Conservation (phyloP, 2,113 vertebrate species). For the Rafetus swinhoei region DNA sequence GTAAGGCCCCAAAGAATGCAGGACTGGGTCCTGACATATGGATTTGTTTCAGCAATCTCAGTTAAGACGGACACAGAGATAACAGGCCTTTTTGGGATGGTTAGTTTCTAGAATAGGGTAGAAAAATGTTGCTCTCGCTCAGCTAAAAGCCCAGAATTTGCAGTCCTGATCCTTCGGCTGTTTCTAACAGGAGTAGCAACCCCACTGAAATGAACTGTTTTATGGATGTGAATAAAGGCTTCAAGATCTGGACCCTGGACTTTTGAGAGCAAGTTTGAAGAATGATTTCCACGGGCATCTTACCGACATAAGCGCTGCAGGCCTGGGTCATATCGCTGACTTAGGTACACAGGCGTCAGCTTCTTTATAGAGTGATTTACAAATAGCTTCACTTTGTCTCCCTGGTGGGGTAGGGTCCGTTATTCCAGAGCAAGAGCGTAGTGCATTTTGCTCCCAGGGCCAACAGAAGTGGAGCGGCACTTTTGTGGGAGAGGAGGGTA, state of each 20-base stretch:
- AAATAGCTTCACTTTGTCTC: not conserved
- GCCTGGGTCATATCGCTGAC: not conserved
- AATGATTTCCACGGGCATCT: accelerated
- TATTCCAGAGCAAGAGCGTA: not conserved
- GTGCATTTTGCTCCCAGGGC: not conserved
- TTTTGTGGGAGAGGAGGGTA: accelerated
- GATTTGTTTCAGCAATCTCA: conserved; percentile 63
- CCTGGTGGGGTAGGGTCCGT: not conserved
- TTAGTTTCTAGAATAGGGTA: conserved; percentile 53
- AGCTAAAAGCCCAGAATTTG: conserved; percentile 59
- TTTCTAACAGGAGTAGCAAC: conserved; percentile 35
- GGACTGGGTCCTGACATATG: conserved; percentile 54
- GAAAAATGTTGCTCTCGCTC: conserved; percentile 48
- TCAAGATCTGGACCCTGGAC: not conserved
- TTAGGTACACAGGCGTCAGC: not conserved
- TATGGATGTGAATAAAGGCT: not conserved
- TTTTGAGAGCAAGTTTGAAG: not conserved
- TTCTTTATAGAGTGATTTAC: not conserved
- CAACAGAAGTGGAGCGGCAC: not conserved
- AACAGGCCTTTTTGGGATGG: conserved; percentile 60
- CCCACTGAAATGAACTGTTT: not conserved
- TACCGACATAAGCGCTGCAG: not conserved
- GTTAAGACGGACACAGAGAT: conserved; percentile 43
- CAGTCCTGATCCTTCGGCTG: conserved; percentile 57
- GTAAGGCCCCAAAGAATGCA: conserved; percentile 43